These are phyloP conservation scores for Protomyctophum bolini DNA, from an alignment of 2,113 vertebrate species.

Conservation along the genomic window DNA sequence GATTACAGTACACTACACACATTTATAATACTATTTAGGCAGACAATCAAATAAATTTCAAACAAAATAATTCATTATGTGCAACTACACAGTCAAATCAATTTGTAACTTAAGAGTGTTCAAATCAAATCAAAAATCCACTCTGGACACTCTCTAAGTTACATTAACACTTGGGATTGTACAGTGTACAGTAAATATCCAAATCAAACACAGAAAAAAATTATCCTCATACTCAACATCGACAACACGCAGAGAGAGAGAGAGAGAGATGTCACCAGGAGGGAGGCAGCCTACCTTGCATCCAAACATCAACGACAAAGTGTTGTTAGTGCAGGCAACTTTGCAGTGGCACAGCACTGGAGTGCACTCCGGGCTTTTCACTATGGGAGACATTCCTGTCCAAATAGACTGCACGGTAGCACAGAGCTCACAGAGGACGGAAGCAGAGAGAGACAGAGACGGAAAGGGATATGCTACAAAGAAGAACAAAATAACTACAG, in stretches of 20 bases:
- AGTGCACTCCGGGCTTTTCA: conserved; percentile 86
- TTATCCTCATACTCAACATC: not conserved
- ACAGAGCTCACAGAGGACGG: conserved; percentile 2
- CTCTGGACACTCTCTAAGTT: too few relatives aligned
- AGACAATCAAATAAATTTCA: not conserved
- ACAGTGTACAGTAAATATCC: too few relatives aligned
- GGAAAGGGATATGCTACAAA: conserved; percentile 1
- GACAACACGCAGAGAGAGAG: conserved; percentile 4
- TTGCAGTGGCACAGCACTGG: conserved; percentile 97
- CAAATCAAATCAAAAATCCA: too few relatives aligned
- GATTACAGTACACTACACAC: not conserved
- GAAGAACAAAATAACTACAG: not conserved
- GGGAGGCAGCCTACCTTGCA: conserved; percentile 89
- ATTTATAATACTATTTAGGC: not conserved
- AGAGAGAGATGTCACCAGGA: not conserved
- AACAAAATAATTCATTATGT: too few relatives aligned
- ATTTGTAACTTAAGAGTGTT: too few relatives aligned
- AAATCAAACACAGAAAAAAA: not conserved
- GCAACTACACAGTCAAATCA: too few relatives aligned
- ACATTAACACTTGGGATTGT: too few relatives aligned
- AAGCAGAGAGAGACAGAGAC: not conserved
- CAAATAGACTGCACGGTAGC: conserved; percentile 53
- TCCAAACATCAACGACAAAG: conserved; percentile 95
- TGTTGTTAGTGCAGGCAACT: conserved; percentile 94
- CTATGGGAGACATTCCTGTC: conserved; percentile 90